Percentiles rank a stretch among this genome's conserved stretches.
These are phyloP conservation scores for Microctenopoma steveboyesi DNA, from an alignment of 2,797 vertebrate genomes.

Conservation along the genomic window DNA sequence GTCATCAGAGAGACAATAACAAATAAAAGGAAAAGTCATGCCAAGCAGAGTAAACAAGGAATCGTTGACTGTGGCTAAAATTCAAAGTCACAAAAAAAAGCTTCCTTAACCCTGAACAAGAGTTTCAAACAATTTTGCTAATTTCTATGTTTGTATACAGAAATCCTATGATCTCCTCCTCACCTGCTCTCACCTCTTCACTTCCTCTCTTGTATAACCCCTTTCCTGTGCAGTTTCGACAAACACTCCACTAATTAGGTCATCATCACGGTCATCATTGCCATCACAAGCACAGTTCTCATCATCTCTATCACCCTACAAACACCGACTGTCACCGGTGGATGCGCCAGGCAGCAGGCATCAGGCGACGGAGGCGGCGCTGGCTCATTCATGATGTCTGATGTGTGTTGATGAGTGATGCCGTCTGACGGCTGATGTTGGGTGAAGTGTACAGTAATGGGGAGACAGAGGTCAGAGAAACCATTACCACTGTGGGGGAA, in stretches of 20 bases:
- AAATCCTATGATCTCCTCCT: slow-evolving; percentile 23
- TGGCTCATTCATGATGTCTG: slow-evolving; percentile 67
- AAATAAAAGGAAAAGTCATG: slow-evolving; percentile 21
- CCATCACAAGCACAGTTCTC: slow-evolving; percentile 58
- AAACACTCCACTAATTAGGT: slow-evolving; percentile 68
- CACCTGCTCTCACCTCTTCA: slow-evolving; percentile 9
- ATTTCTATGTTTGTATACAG: slow-evolving; percentile 17
- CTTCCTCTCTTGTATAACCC: slow-evolving; percentile 21
- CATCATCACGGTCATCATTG: slow-evolving; percentile 69
- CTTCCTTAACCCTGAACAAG: background rate
- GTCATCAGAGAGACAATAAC: slow-evolving; percentile 18
- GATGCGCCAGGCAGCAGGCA: slow-evolving; percentile 54
- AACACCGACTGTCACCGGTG: slow-evolving; percentile 66
- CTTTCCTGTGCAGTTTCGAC: slow-evolving; percentile 34
- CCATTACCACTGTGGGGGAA: slow-evolving; percentile 86
- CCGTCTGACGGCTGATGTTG: slow-evolving; percentile 76
- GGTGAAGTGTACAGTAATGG: slow-evolving; percentile 81
- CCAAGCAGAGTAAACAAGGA: background rate
- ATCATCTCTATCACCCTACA: slow-evolving; percentile 63
- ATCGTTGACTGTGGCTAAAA: slow-evolving; percentile 4
- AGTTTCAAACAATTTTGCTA: background rate
- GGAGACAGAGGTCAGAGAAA: slow-evolving; percentile 84
- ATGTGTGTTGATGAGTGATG: slow-evolving; percentile 76
- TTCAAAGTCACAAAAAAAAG: background rate
- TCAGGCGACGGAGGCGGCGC: slow-evolving; percentile 54